phyloP scores from a whole-genome alignment of 2,888 invertebrate genomes.

The Alsophila aescularia region DNA sequence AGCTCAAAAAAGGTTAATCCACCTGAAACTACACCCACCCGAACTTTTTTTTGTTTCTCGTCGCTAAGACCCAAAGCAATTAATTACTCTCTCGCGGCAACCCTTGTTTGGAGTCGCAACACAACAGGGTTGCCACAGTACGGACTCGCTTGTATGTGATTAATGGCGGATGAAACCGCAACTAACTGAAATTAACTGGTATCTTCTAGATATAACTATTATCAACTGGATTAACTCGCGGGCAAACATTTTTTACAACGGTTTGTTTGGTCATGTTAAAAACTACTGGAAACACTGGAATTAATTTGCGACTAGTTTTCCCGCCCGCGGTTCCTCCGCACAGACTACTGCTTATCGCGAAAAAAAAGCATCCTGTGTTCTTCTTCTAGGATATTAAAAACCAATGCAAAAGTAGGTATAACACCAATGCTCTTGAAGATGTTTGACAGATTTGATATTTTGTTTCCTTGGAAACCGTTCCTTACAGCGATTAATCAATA shows the following conservation, averaged over 20 bases:
- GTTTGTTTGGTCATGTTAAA: background rate
- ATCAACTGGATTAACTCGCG: background rate
- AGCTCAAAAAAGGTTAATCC: background rate
- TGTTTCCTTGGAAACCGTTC: no score
- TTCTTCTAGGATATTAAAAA: no score
- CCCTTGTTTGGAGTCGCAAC: constrained; percentile 25
- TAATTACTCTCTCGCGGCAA: constrained; percentile 17
- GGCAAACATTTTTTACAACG: background rate
- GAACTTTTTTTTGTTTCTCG: constrained; percentile 13
- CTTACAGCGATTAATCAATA: no score
- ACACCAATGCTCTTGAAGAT: no score
- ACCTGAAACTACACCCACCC: background rate
- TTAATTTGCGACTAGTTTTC: no score
- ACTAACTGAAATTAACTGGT: constrained; percentile 26
- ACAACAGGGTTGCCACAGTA: constrained; percentile 19
- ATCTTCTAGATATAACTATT: constrained; percentile 13
- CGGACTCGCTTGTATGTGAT: constrained; percentile 12
- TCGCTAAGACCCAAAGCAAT: constrained; percentile 18
- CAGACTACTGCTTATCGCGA: no score
- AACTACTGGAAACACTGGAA: no score
- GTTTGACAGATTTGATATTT: no score
- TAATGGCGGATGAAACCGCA: constrained; percentile 18
- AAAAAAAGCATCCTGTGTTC: no score
- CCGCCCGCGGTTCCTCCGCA: no score
- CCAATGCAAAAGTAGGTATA: no score